Evolutionary conservation across 2,113 vertebrate genomes (phyloP), one percentile per base, ranked within the genome.

Genomic region (Chloropsis hardwickii): DNA sequence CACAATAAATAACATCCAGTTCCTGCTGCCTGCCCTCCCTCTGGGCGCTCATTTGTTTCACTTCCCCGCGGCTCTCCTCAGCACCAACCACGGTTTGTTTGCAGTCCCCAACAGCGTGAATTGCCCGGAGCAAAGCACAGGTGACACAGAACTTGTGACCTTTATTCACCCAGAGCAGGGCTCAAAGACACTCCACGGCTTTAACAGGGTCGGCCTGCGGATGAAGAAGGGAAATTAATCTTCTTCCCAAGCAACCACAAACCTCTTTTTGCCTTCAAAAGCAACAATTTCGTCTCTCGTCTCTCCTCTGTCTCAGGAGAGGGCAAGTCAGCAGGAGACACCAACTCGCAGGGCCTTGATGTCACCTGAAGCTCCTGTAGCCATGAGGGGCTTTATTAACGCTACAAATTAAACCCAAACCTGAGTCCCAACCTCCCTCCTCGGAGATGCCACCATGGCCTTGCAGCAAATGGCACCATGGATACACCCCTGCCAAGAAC

Each of bases 131-230:
- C 72, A 71, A 92, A 69, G 19, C 25, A 4, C 5, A 70, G 40
- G 35, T 40, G 57, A 79, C 61, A 31, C 21, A 9, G 19, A 86
- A 51, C 81, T 94, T 15, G 18, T 40, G 24, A 28, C 76, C 78
- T 58, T 70, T 11, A 1, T 44, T 35, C 5, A 33, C 2, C 0
- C 11, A 12, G 16, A 0, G 13, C 9, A 45, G 62, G 47, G 33
- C 65, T 71, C 42, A 6, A 62, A 74, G 28, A 20, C 77, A 25
- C 29, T 5, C 33, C 6, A 0, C 0, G 65, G 45, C n/a, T 90
- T 39, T 18, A 7, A 13, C 1, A 3, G 24, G 14, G 12, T 4
- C 7, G 9, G 35, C 2, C 44, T 15, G 39, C 2, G 29, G 14
- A 28, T 4, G 19, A 24, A 91, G 25, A 27, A 35, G 24, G 12